These are phyloP conservation scores for Drosophila watanabei DNA, from an alignment of 1,140 invertebrate species.

Conservation along the genomic window DNA sequence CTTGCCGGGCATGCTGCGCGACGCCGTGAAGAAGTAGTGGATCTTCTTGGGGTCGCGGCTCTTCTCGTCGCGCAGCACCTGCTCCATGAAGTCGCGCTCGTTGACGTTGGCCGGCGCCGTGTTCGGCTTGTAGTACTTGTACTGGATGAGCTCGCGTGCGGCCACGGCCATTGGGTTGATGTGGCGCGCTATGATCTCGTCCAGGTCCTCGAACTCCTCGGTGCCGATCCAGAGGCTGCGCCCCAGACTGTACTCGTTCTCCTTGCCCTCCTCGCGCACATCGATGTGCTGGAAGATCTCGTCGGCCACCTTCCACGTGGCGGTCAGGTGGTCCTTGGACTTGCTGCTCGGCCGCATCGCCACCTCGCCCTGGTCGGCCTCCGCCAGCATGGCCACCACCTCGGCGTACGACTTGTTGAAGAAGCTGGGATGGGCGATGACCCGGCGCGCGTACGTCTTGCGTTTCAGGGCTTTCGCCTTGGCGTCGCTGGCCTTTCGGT, in stretches of 20 bases:
- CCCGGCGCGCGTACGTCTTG: constrained; percentile 94
- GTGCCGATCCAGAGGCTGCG: constrained; percentile 93
- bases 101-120: constrained; percentile 87
- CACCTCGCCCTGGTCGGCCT: constrained; percentile 98
- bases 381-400: constrained; percentile 95
- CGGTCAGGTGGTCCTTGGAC: constrained; percentile 97
- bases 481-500: constrained; percentile 92
- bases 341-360: constrained; percentile 98
- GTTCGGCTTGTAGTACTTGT: constrained; percentile 95
- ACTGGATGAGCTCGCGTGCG: constrained; percentile 95
- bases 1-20: constrained; percentile 96
- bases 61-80: constrained; percentile 94
- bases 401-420: constrained; percentile 98
- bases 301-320: constrained; percentile 99
- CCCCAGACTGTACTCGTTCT: constrained; percentile 98
- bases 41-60: constrained; percentile 94
- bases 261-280: constrained; percentile 97
- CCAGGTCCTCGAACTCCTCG: constrained; percentile 98
- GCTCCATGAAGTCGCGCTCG: constrained; percentile 93
- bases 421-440: constrained; percentile 99
- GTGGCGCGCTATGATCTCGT: constrained; percentile 99
- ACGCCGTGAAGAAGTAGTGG: constrained; percentile 95
- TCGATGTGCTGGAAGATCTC: constrained; percentile 98
- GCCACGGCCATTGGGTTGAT: constrained; percentile 98
- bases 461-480: constrained; percentile 92